Conservation (phyloP, 2,797 vertebrate species). For the Holocentrus rufus region DNA sequence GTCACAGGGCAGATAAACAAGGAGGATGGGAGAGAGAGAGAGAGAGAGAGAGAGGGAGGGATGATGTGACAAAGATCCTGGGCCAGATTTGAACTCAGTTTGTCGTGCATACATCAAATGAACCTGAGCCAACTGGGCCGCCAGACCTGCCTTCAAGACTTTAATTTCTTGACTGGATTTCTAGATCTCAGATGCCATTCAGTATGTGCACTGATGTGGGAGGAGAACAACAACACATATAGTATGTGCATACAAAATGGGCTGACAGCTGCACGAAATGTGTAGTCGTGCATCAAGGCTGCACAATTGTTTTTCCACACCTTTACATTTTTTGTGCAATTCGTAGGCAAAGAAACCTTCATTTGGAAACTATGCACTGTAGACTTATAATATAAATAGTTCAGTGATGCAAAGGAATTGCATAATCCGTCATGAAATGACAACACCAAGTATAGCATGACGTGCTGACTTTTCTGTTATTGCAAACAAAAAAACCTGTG, state of each 20-base stretch:
- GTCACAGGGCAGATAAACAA: background rate
- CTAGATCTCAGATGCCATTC: background rate
- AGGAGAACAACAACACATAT: too few relatives aligned
- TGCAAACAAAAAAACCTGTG: slow-evolving; percentile 20
- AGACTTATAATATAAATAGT: background rate
- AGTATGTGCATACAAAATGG: too few relatives aligned
- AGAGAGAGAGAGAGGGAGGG: too few relatives aligned
- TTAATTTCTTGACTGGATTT: background rate
- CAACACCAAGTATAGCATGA: background rate
- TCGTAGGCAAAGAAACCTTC: too few relatives aligned
- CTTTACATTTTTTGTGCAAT: background rate
- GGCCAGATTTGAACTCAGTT: background rate
- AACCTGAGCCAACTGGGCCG: too few relatives aligned
- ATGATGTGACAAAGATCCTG: background rate
- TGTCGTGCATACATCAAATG: too few relatives aligned
- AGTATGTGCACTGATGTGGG: background rate
- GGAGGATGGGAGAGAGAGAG: too few relatives aligned
- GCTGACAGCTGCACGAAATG: background rate
- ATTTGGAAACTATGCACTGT: too few relatives aligned
- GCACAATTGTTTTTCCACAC: background rate
- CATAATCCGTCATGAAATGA: background rate
- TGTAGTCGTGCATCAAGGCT: background rate
- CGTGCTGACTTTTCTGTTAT: slow-evolving; percentile 25
- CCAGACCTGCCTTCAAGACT: too few relatives aligned
- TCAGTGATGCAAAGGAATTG: background rate